These are phyloP conservation scores for Epiblema foenella DNA, from an alignment of 2,888 invertebrate genomes.

Conservation along the genomic window DNA sequence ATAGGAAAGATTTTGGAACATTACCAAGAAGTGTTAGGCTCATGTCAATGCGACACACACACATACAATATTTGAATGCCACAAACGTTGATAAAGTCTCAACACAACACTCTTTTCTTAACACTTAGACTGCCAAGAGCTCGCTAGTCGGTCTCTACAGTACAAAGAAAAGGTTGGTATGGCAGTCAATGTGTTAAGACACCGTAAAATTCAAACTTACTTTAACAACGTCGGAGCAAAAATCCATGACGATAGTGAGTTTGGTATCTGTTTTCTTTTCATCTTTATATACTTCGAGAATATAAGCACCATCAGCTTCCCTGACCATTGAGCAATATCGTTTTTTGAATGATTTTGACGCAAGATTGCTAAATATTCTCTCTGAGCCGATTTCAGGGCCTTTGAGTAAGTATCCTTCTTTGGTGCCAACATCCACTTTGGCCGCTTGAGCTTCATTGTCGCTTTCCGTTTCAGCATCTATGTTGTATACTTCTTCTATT, in stretches of 20 bases:
- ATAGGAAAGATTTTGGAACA: neutral
- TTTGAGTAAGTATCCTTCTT: slow-evolving; percentile 95
- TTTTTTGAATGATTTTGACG: slow-evolving; percentile 96
- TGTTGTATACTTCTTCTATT: slow-evolving; percentile 94
- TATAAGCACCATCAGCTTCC: slow-evolving; percentile 96
- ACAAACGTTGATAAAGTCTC: neutral
- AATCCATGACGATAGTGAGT: slow-evolving; percentile 96
- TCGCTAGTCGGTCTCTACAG: too few relatives aligned
- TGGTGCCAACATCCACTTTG: slow-evolving; percentile 91
- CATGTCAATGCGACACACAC: neutral
- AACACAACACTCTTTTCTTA: neutral
- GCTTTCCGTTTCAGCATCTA: slow-evolving; percentile 93
- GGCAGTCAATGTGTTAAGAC: neutral
- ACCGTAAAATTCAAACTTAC: slow-evolving; percentile 70
- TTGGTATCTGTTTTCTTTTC: slow-evolving; percentile 96
- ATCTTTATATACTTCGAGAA: slow-evolving; percentile 96
- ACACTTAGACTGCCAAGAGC: neutral
- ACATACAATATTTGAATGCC: neutral
- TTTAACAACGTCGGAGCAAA: slow-evolving; percentile 94
- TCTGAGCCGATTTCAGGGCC: slow-evolving; percentile 96
- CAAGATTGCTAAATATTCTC: slow-evolving; percentile 95
- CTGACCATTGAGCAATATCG: slow-evolving; percentile 94
- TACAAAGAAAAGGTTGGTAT: neutral
- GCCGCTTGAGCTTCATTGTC: slow-evolving; percentile 89
- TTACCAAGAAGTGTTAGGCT: too few relatives aligned